Conservation (phyloP, 1,140 invertebrate genomes). For the Drosophila gunungcola region DNA sequence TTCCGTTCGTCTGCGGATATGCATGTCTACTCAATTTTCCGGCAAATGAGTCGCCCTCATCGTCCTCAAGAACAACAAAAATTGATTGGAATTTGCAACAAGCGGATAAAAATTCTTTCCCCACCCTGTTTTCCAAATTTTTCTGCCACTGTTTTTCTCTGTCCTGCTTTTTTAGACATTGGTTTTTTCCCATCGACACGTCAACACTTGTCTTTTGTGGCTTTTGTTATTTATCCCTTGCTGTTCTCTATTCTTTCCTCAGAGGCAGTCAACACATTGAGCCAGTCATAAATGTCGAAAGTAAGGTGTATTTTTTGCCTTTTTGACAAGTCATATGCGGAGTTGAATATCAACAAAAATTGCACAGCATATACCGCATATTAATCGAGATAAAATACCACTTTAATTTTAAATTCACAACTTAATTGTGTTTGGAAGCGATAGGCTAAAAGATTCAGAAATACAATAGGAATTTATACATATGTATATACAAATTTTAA, state of each 20-base stretch:
- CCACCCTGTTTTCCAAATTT: constrained; percentile 20
- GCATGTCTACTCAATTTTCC: constrained; percentile 83
- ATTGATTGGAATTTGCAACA: constrained; percentile 81
- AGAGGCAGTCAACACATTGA: constrained; percentile 1
- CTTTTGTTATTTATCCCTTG: constrained; percentile 43
- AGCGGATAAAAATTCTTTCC: constrained; percentile 57
- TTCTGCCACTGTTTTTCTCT: constrained; percentile 19
- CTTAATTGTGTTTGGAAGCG: no score
- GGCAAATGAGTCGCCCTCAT: constrained; percentile 68
- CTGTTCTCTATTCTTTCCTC: neutral
- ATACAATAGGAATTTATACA: no score
- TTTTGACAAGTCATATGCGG: neutral
- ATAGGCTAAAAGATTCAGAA: no score
- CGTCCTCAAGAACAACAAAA: constrained; percentile 53
- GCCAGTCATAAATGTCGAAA: constrained; percentile 54
- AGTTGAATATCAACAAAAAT: neutral
- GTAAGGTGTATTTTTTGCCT: neutral
- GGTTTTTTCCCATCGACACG: constrained; percentile 27
- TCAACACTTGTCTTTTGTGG: constrained; percentile 72
- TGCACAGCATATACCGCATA: no score
- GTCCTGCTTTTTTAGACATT: constrained; percentile 10
- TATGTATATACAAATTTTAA: neutral
- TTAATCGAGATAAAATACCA: no score
- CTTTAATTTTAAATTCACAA: no score
- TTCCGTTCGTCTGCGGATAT: constrained; percentile 67